These are phyloP conservation scores for Orussus abietinus DNA, from an alignment of 1,140 invertebrate genomes.

Conservation along the genomic window DNA sequence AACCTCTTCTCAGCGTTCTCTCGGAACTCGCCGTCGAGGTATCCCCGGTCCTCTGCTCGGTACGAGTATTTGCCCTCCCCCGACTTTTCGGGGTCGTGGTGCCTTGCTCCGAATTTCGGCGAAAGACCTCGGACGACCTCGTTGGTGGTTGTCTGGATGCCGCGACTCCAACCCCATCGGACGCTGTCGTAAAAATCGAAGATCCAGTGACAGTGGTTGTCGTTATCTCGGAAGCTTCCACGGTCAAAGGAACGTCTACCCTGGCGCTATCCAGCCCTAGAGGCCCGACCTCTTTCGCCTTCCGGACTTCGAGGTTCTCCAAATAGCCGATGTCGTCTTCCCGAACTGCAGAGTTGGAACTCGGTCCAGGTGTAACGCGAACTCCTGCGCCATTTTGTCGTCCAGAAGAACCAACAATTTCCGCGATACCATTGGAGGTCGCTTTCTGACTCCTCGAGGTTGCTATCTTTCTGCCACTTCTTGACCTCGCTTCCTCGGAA, in stretches of 20 bases:
- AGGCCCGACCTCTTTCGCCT: background rate
- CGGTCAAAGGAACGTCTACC: slow-evolving; percentile 22
- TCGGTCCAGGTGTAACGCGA: no score
- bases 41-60: background rate
- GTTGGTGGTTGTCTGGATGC: no score
- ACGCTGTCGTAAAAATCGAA: background rate
- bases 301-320: background rate
- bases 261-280: slow-evolving; percentile 27
- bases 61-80: slow-evolving; percentile 2
- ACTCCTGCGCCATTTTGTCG: no score
- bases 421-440: no score
- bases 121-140: no score
- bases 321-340: background rate
- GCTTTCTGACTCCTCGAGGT: no score
- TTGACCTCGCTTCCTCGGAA: no score
- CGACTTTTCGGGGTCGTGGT: no score
- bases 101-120: no score
- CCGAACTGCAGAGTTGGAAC: no score
- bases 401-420: no score
- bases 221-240: slow-evolving; percentile 18
- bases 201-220: background rate
- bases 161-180: background rate
- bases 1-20: slow-evolving; percentile 21
- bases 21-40: slow-evolving; percentile 10
- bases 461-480: no score